Percentiles rank a stretch among this genome's conserved stretches.
Conservation (phyloP, 2,797 vertebrate genomes). For the Falco columbarius region DNA sequence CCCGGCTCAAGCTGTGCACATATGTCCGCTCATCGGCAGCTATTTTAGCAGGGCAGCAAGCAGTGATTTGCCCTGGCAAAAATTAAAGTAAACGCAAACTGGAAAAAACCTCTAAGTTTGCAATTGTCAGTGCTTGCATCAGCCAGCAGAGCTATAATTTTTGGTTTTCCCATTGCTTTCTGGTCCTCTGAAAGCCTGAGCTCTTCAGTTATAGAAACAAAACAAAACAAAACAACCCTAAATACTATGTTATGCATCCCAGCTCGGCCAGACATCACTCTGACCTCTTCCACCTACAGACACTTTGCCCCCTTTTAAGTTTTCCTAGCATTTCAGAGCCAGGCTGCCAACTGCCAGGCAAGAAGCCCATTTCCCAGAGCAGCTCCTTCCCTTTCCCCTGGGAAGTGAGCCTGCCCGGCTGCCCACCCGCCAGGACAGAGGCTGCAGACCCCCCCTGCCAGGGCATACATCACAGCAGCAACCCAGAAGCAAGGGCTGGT, state of each 20-base stretch:
- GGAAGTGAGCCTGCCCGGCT: not conserved
- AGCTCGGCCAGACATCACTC: not conserved
- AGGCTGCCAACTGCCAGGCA: not conserved
- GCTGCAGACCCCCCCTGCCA: not conserved
- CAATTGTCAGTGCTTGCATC: not conserved
- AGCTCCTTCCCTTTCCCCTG: not conserved
- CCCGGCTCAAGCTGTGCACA: slow-evolving; percentile 4
- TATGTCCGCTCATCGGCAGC: not conserved
- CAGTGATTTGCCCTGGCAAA: slow-evolving; percentile 30
- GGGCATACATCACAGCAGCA: fast-evolving
- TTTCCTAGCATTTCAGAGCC: not conserved
- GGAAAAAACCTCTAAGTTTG: not conserved
- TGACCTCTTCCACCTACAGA: not conserved
- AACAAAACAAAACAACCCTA: not conserved
- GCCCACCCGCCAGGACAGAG: not conserved
- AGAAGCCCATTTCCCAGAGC: not conserved
- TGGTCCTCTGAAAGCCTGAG: not conserved
- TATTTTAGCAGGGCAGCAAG: slow-evolving; percentile 32
- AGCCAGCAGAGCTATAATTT: slow-evolving; percentile 10
- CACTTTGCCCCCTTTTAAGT: not conserved
- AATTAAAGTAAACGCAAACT: not conserved
- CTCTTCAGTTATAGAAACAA: not conserved
- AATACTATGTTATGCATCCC: not conserved
- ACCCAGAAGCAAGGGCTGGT: not conserved
- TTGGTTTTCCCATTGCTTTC: not conserved